Evolutionary conservation across 2,888 invertebrate genomes (phyloP).

Genomic region (Temnothorax unifasciatus): DNA sequence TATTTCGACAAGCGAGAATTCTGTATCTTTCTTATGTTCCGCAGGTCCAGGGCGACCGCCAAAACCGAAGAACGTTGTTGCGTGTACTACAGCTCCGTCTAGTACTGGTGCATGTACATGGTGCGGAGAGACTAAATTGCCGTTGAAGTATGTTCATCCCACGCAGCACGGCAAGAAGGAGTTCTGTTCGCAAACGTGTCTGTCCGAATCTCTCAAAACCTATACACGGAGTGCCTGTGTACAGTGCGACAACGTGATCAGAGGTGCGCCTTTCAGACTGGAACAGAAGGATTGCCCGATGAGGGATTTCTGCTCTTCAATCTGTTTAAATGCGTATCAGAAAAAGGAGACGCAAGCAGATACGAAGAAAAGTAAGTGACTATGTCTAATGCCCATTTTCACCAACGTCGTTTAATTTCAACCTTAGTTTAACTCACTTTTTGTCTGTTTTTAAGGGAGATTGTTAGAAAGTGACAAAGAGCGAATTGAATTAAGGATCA

Average conservation of each 20-base stretch:
- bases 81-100: no score
- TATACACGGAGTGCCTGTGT: slow-evolving; percentile 95
- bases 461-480: no score
- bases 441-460: no score
- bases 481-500: no score
- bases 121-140: slow-evolving; percentile 94
- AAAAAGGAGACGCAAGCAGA: slow-evolving; percentile 87
- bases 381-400: neutral
- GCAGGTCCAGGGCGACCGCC: slow-evolving; percentile 92
- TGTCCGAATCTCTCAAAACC: slow-evolving; percentile 95
- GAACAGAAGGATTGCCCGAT: slow-evolving; percentile 88
- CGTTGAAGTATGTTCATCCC: slow-evolving; percentile 94
- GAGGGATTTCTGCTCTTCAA: slow-evolving; percentile 94
- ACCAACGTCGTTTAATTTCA: no score
- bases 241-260: slow-evolving; percentile 95
- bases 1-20: neutral
- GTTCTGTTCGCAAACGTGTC: slow-evolving; percentile 96
- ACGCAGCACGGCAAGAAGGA: slow-evolving; percentile 96
- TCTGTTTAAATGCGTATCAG: slow-evolving; percentile 94
- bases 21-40: neutral
- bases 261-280: slow-evolving; percentile 90
- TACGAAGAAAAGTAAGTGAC: slow-evolving; percentile 79
- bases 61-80: slow-evolving; percentile 88
- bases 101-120: slow-evolving; percentile 89
- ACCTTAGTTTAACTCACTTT: no score